phyloP scores from a whole-genome alignment of 2,113 vertebrate genomes.

The Trematocara marginatum region DNA sequence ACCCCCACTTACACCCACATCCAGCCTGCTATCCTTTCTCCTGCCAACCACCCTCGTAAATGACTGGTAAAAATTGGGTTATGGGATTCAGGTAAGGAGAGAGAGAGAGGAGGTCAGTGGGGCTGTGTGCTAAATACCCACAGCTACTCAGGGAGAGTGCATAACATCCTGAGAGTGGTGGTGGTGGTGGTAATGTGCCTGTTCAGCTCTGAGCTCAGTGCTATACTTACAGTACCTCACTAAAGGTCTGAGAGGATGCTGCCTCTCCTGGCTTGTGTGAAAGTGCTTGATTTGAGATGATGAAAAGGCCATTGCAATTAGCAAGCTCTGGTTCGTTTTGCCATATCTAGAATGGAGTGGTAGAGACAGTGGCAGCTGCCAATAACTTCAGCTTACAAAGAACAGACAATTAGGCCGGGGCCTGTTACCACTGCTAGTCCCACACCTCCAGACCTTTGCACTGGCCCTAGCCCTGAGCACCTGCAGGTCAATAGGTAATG shows the following conservation, averaged over 20 bases:
- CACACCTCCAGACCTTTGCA: conserved; percentile 80
- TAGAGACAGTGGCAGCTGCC: conserved; percentile 84
- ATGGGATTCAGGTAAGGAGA: conserved; percentile 74
- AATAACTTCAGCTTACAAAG: conserved; percentile 79
- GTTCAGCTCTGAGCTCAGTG: conserved; percentile 17
- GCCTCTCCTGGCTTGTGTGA: conserved; percentile 71
- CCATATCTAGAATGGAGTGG: conserved; percentile 71
- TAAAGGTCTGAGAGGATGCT: conserved; percentile 77
- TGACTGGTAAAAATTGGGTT: conserved; percentile 77
- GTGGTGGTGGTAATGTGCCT: conserved; percentile 18
- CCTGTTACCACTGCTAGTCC: conserved; percentile 72
- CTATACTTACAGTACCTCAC: conserved; percentile 60
- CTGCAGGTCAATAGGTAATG: conserved; percentile 84
- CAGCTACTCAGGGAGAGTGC: neutral
- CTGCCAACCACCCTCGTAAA: conserved; percentile 78
- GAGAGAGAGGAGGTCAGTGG: conserved; percentile 72
- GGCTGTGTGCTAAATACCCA: conserved; percentile 71
- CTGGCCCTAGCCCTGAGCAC: conserved; percentile 71
- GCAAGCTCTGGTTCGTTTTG: conserved; percentile 77
- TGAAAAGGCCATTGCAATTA: conserved; percentile 95
- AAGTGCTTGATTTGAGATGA: conserved; percentile 83
- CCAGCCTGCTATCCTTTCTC: conserved; percentile 22
- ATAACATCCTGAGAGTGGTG: conserved; percentile 9
- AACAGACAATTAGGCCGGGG: conserved; percentile 80
- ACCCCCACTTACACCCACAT: conserved; percentile 43